Evolutionary conservation across 2,797 vertebrate genomes (phyloP), one percentile per base, ranked within the genome.

Genomic region (Morus bassanus): DNA sequence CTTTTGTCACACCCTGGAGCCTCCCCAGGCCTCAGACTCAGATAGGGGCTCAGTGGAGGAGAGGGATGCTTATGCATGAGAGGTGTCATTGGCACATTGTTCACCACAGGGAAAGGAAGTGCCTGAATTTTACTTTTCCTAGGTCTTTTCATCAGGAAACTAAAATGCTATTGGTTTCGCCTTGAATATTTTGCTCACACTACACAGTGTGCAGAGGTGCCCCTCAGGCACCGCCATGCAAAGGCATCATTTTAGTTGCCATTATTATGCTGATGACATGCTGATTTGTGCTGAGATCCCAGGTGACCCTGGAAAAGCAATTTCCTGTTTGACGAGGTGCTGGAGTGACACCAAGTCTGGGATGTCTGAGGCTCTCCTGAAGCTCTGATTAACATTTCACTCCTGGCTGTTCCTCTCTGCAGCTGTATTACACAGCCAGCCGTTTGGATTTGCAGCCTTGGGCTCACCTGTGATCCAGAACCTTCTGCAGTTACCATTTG

Each of bases 311-410:
- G 83, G 75, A 69, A 96, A 97, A 96, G 91, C 96, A 97, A 97
- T 97, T 97, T 96, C 96, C 97, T 97, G 93, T 93, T 85, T 80
- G 96, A 93, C 85, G 95, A 96, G 83, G 88, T 84, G 92, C 89
- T 13, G 4, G 74, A 95, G 60, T 86, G 96, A 96, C 94, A 96
- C 89, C 60, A 15, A 95, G 88, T 16, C 96, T 82, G 87, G 75
- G 88, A 70, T 81, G 85, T 77, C 87, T 61, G 43, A 93, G 72
- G 12, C 73, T 74, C 86, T 92, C 86, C 92, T 61, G 64, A 43
- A 93, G 81, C 79, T 70, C 73, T 79, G 63, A 94, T 96, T 94
- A 92, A 84, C 91, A 31, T 85, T 96, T 89, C 94, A 9, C 74
- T 93, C 53, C 68, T 6, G 19, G 68, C 81, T 57, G 75, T 16